Evolutionary conservation across 2,797 vertebrate species (phyloP).

Genomic region (Taenioides sp.): DNA sequence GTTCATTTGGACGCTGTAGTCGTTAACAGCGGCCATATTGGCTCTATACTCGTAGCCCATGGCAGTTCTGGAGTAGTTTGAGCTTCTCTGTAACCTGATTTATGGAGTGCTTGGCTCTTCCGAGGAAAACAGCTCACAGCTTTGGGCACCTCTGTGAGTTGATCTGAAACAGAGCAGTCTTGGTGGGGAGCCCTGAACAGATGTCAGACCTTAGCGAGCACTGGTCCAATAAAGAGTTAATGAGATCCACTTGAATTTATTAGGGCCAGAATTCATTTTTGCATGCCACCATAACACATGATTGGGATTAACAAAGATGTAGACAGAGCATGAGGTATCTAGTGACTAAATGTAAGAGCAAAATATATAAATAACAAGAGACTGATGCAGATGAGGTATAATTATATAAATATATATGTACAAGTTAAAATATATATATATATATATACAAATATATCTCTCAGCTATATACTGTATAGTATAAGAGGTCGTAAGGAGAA

Average conservation of each 20-base stretch:
- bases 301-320: background rate
- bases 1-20: conserved; percentile 16
- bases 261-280: conserved; percentile 14
- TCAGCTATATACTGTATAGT: too few relatives aligned
- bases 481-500: too few relatives aligned
- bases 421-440: too few relatives aligned
- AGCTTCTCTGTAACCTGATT: conserved; percentile 51
- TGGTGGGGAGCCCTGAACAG: conserved; percentile 40
- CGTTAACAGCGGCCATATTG: conserved; percentile 36
- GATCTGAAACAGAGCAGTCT: conserved; percentile 24
- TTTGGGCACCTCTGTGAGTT: conserved; percentile 29
- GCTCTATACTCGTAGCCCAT: conserved; percentile 29
- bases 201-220: conserved; percentile 40
- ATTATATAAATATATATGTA: too few relatives aligned
- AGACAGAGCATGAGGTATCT: background rate
- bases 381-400: too few relatives aligned
- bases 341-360: background rate
- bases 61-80: conserved; percentile 43
- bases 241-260: conserved; percentile 21
- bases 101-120: conserved; percentile 42
- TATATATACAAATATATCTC: too few relatives aligned
- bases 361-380: too few relatives aligned
- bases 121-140: conserved; percentile 31
- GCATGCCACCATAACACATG: background rate
- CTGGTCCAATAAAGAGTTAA: conserved; percentile 36